Percentiles rank a stretch among this genome's conserved stretches.
Evolutionary conservation across 2,797 vertebrate genomes (phyloP).

Genomic region (Takifugu rubripes): DNA sequence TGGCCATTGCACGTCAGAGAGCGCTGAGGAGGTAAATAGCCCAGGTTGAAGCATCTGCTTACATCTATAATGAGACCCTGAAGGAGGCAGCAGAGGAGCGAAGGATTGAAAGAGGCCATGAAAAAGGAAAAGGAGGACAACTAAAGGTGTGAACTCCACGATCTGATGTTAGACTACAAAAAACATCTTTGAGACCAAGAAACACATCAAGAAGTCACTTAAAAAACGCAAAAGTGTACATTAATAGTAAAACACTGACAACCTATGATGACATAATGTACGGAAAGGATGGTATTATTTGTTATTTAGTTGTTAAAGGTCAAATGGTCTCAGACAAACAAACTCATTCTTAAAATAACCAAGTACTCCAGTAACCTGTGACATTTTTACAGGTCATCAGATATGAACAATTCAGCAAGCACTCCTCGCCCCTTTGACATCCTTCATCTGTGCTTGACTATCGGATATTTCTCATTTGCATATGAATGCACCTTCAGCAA

Average conservation of each 20-base stretch:
- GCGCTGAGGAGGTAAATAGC: slow-evolving; percentile 24
- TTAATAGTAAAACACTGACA: neutral
- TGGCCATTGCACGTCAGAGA: slow-evolving; percentile 20
- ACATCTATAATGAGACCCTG: slow-evolving; percentile 34
- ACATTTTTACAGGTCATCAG: no score
- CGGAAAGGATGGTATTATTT: neutral
- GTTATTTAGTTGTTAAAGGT: neutral
- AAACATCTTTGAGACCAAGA: neutral
- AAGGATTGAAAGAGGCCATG: slow-evolving; percentile 1
- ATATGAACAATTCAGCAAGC: no score
- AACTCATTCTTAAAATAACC: no score
- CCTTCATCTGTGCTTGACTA: no score
- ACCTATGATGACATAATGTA: no score
- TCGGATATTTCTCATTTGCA: no score
- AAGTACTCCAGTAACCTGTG: no score
- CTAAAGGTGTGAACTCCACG: neutral
- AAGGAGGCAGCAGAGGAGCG: slow-evolving; percentile 12
- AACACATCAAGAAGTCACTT: neutral
- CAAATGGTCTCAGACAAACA: neutral
- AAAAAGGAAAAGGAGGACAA: neutral
- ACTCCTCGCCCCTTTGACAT: no score
- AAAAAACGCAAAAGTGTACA: neutral
- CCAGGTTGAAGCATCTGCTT: slow-evolving; percentile 34
- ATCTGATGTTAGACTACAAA: neutral
- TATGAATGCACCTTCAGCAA: no score